Evolutionary conservation across 37 sponge, comb jelly and placozoan genomes (phyloP), one percentile per base, ranked within the genome.

Genomic region (Chondrosia reniformis): DNA sequence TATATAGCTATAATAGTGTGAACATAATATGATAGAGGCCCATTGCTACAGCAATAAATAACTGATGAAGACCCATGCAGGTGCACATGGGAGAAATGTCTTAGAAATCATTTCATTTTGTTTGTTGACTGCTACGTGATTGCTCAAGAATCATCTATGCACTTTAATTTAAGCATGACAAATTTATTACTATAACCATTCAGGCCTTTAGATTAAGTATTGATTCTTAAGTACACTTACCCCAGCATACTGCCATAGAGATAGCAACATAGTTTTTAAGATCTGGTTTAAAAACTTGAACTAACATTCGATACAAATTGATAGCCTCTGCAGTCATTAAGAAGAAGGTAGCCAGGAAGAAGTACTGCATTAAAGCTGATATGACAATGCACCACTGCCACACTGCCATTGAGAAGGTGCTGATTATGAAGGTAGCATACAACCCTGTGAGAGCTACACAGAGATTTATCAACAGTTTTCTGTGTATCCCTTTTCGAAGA

Each of bases 321-420:
- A 83, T 31, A 33, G 83, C 74, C 25, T 74, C 49, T 9, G 76
- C 62, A 2, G 58, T 76, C 67, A 74, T 83, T 22, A 39, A 28
- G 44, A 32, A 38, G 61, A 83, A 83, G 13, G 63, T 41, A 9
- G 61, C 83, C 33, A 83, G 83, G 46, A 83, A 63, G 83, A 83
- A 83, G 54, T 83, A 83, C 24, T 83, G 83, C 28, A 75, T 31
- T 4, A 83, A 67, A 28, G 67, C 67, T 13, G 76, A 75, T 34
- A 44, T 24, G 13, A 75, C 44, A 5, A 37, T 64, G 44, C 83
- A 83, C 30, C 72, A 61, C 4, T 40, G 32, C 42, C 65, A 33
- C 19, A 66, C 36, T 8, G 39, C 7, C 7, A 19, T 32, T 21
- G 67, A 12, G 7, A 66, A 36, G 40, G 67, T 66, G 30, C 67